Evolutionary conservation across 2,797 vertebrate genomes (phyloP), one percentile per base, ranked within the genome.

Genomic region (Echiichthys vipera): DNA sequence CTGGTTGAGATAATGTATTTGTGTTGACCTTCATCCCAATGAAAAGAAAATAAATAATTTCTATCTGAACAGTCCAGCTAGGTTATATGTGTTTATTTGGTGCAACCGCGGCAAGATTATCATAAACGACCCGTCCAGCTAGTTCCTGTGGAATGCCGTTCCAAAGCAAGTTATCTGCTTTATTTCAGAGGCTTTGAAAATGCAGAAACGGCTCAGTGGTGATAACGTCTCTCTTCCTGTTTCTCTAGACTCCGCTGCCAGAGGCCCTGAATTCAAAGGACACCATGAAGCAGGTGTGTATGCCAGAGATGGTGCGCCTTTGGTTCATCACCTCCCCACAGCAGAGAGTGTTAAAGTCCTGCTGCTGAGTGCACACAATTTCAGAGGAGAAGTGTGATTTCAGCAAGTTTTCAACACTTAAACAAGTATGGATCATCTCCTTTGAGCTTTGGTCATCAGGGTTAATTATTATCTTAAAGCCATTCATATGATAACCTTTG

Each of bases 261-360:
- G 96, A 96, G 74, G 88, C 92, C 32, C 74, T 93, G 78, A 82
- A 94, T 72, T 89, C 94, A 50, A 93, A 94, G 81, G 92, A 94
- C 89, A 91, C 93, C 1, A 95, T 97, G 81, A 96, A 96, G 78
- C 97, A 98, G 97, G 97, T 98, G 92, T 63, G 90, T 89, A 63
- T 49, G 54, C 15, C 27, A 43, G 42, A 45, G 34, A 65, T 55
- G 49, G 12, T 36, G 45, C 25, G 32, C 65, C 47, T 57, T 63
- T 57, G 12, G 22, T 49, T 17, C 46, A 59, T 53, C 42, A 13
- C 37, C 56, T 32, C 29, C 49, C 22, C 4, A 25, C 63, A 62
- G 65, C 34, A 30, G 51, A 24, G 30, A 68, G 7, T 77, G 71
- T 66, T 39, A 39, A 46, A 71, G 22, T 47, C 43, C 40, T 36